A percentile compares a stretch with the other conserved stretches of the same genome.
phyloP scores from a whole-genome alignment of 2,888 invertebrate genomes.

The Agrenia bidenticulata region DNA sequence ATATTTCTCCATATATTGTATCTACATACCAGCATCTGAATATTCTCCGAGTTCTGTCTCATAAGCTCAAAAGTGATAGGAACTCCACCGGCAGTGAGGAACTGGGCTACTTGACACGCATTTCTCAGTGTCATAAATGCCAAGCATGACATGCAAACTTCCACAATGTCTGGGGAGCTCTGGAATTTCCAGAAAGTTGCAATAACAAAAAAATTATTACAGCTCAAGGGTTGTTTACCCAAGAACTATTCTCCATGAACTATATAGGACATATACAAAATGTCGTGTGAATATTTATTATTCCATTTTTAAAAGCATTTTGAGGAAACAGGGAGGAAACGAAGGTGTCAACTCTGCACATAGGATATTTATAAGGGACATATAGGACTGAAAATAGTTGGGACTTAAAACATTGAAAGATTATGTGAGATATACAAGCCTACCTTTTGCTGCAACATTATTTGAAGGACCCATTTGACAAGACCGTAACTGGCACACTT shows the following conservation, averaged over 20 bases:
- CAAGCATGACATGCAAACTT: slow-evolving; percentile 41
- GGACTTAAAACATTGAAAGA: background rate
- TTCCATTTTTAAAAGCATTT: too few relatives aligned
- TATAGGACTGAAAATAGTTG: too few relatives aligned
- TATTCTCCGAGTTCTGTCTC: slow-evolving; percentile 22
- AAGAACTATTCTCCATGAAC: background rate
- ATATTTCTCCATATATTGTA: too few relatives aligned
- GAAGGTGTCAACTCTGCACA: too few relatives aligned
- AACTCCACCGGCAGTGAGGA: slow-evolving; percentile 38
- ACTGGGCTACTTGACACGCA: slow-evolving; percentile 37
- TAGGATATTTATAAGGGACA: too few relatives aligned
- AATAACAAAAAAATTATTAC: background rate
- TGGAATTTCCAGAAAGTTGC: slow-evolving; percentile 15
- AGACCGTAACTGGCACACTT: slow-evolving; percentile 27
- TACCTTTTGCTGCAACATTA: slow-evolving; percentile 31
- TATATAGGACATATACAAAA: background rate
- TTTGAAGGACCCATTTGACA: slow-evolving; percentile 34
- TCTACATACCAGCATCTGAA: slow-evolving; percentile 24
- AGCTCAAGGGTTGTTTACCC: too few relatives aligned
- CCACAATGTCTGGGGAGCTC: slow-evolving; percentile 34
- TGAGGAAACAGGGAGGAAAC: too few relatives aligned
- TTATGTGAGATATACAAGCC: background rate
- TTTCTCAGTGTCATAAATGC: slow-evolving; percentile 27
- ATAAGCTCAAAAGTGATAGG: slow-evolving; percentile 33
- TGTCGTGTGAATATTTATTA: too few relatives aligned